A percentile compares a stretch with the other conserved stretches of the same genome.
These are phyloP conservation scores for Tenebrosternarchus preto DNA, from an alignment of 2,113 vertebrate species.

Conservation along the genomic window DNA sequence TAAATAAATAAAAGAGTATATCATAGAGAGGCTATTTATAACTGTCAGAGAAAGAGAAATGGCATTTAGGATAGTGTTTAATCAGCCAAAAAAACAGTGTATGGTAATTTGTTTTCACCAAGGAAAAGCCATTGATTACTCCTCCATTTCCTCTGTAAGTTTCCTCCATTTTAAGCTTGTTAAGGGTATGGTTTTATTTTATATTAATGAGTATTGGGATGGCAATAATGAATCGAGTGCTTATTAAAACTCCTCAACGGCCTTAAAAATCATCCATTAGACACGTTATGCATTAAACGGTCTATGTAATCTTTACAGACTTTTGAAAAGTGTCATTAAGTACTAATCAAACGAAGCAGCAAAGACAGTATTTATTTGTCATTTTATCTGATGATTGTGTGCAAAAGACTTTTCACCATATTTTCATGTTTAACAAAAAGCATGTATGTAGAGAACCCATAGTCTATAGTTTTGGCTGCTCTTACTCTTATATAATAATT, in stretches of 20 bases:
- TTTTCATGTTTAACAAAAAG: too few relatives aligned
- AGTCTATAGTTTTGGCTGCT: too few relatives aligned
- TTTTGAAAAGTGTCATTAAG: conserved; percentile 48
- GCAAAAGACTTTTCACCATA: neutral
- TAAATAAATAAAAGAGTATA: neutral
- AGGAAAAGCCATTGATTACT: conserved; percentile 33
- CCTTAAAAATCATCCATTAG: conserved; percentile 37
- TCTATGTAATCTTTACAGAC: conserved; percentile 36
- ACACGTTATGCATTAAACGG: conserved; percentile 36
- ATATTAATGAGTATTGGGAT: neutral
- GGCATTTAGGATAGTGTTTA: conserved; percentile 36
- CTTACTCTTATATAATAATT: too few relatives aligned
- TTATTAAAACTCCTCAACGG: conserved; percentile 38
- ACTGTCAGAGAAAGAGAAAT: conserved; percentile 29
- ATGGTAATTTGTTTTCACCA: conserved; percentile 31
- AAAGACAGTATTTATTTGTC: neutral
- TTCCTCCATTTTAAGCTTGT: conserved; percentile 20
- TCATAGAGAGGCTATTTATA: conserved; percentile 40
- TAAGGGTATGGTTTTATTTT: conserved; percentile 36
- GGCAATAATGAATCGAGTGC: conserved; percentile 26
- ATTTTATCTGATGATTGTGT: neutral
- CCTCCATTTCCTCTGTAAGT: conserved; percentile 14
- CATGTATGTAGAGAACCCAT: too few relatives aligned
- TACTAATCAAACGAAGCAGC: conserved; percentile 32
- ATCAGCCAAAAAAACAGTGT: conserved; percentile 45